phyloP scores from a whole-genome alignment of 2,113 vertebrate species.

The Agelaius tricolor region DNA sequence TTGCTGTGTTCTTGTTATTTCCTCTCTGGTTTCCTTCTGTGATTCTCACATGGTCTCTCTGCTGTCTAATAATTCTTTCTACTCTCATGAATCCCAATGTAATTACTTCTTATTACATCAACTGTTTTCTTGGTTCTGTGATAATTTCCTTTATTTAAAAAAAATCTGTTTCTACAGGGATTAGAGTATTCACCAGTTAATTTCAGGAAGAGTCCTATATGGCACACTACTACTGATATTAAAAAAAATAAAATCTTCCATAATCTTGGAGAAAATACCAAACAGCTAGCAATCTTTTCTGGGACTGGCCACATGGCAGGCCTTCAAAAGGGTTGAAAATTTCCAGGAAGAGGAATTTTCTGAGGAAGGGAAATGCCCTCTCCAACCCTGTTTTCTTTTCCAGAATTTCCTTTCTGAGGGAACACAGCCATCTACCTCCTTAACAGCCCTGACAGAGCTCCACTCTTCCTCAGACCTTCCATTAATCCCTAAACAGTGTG shows the following conservation, averaged over 20 bases:
- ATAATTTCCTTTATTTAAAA: background rate
- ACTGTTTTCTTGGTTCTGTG: background rate
- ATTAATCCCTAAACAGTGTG: constrained; percentile 73
- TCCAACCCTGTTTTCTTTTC: background rate
- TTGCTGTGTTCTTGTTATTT: background rate
- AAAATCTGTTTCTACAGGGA: background rate
- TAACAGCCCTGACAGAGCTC: constrained; percentile 5
- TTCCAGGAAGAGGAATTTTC: background rate
- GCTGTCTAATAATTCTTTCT: background rate
- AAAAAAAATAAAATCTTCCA: background rate
- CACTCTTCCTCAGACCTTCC: constrained; percentile 58
- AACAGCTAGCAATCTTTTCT: background rate
- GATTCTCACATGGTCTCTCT: background rate
- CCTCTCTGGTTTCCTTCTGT: background rate
- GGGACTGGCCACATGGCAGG: background rate
- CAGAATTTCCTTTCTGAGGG: constrained; percentile 55
- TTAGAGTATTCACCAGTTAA: background rate
- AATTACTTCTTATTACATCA: background rate
- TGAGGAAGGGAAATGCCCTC: background rate
- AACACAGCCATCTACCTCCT: constrained; percentile 70
- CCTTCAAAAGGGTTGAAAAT: background rate
- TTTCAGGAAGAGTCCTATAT: background rate
- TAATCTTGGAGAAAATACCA: background rate
- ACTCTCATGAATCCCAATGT: background rate
- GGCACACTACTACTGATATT: background rate